Evolutionary conservation across 2,113 vertebrate species (phyloP), one percentile per base, ranked within the genome.

Genomic region (Pipa parva): DNA sequence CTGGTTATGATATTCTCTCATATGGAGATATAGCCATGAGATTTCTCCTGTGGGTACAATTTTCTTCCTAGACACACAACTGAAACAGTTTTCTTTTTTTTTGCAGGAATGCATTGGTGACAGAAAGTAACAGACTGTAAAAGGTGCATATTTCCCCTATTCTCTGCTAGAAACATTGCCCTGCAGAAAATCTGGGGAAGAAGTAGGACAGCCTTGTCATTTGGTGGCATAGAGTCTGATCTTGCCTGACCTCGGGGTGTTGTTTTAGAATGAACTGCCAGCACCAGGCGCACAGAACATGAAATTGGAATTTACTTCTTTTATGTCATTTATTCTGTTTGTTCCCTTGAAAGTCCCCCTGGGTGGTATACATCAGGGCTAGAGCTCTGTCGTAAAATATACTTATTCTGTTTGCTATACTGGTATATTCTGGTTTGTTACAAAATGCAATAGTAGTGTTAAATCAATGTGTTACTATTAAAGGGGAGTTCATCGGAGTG

Each of bases 261-360:
- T 77, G 54, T 73, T 64, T 74, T 67, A 48, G 26, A 71, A 77
- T 76, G 70, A 71, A 73, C 75, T 74, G 74, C 26, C 78, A 46
- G 63, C 52, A 49, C 48, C 61, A 71, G 74, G 65, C 36, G 67
- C 63, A 72, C 18, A 15, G 18, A 65, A 74, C 60, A 42, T 26
- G 4, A 1, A 21, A 69, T 69, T 69, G 66, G 58, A 69, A 67
- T 61, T 69, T 46, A 52, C 36, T 63, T 45, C 45, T 17, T 71
- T 59, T 66, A 76, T 76, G 60, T 20, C 50, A 57, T 50, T 55
- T 24, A 69, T 58, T 77, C 75, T 71, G 57, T n/a, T 12, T 22
- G 36, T 0, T 39, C 46, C 36, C 66, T 49, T 48, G 33, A 51
- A 74, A 63, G 27, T n/a, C 12, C 48, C 55, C 61, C 7, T 21